Conservation (phyloP, 2,113 vertebrate genomes). For the Tyto alba region DNA sequence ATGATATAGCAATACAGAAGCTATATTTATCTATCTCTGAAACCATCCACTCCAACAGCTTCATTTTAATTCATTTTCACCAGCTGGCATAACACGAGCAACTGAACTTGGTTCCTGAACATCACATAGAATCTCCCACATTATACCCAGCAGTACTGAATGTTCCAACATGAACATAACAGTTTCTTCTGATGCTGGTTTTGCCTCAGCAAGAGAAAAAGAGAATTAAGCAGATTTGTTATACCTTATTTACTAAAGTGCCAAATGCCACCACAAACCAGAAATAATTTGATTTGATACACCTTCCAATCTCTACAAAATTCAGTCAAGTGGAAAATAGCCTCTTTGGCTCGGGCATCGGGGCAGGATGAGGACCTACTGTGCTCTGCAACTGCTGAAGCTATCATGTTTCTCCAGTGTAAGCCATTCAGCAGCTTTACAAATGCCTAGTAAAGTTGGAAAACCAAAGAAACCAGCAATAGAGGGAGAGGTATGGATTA, state of each 20-base stretch:
- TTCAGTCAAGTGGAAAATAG: not conserved
- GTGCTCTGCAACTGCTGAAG: not conserved
- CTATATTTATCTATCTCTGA: constrained; percentile 44
- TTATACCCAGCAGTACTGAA: not conserved
- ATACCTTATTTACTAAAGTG: not conserved
- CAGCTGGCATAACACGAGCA: constrained; percentile 13
- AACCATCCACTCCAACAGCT: constrained; percentile 14
- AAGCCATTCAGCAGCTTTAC: not conserved
- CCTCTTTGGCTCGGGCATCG: not conserved
- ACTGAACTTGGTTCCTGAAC: constrained; percentile 13
- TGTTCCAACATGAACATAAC: not conserved
- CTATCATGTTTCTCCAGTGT: not conserved
- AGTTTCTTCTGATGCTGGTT: not conserved
- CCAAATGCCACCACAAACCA: not conserved
- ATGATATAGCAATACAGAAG: constrained; percentile 32
- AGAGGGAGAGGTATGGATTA: not conserved
- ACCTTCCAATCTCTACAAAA: not conserved
- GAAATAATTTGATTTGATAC: constrained; percentile 7
- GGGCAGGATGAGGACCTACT: not conserved
- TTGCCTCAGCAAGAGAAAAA: not conserved
- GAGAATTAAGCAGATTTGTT: constrained; percentile 3
- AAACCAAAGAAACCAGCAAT: not conserved
- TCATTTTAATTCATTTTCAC: constrained; percentile 20
- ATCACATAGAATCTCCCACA: not conserved
- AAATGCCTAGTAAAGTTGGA: not conserved